Base-by-base conservation (phyloP, 1,140 invertebrate genomes). In the Eufriesea mexicana region DNA sequence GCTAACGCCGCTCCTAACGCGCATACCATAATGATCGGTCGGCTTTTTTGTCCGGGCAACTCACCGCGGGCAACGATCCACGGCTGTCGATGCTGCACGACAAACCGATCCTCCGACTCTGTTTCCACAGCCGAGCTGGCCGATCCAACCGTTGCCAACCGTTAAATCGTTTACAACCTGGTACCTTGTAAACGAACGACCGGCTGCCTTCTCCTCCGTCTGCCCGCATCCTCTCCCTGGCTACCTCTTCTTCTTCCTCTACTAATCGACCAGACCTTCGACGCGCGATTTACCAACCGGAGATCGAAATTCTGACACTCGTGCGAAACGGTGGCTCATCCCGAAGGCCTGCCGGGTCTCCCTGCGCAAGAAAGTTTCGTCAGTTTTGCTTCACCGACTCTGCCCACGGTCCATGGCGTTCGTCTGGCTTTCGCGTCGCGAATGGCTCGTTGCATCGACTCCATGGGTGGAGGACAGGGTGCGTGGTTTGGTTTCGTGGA, bases 121-220 rank as follows among this genome's bases (percentile, higher is more conserved):
- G 45, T 80, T 68, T 75, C 51, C 73, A 35, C 61, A 25, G 35
- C 68, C 28, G 51, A 2, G 47, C 80, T 59, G 7, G 5, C 84
- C 20, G 75, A 49, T 51, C 55, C 79, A 16, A n/a, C 80, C 87
- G 81, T 88, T 79, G 74, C 86, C 87, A 88, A 88, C 81, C 86
- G 84, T 89, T 89, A 89, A 89, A 89, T 79, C 86, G 87, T 89
- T 89, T 89, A 89, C 87, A 84, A 72, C 84, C 84, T 86, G 70
- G 77, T 80, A 89, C 68, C 86, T 83, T 80, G 87, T 88, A 88
- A 87, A 88, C 74, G 74, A 79, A 85, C 76, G 5, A 45, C 20
- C 64, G 42, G 28, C 28, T 9, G 7, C 42, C 16, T 64, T 12
- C 28, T 25, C 45, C 25, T 14, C 25, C 70, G 62, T 64, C 83